Percentiles rank a stretch among this genome's conserved stretches.
Conservation (phyloP, 2,113 vertebrate species). For the Candoia aspera region DNA sequence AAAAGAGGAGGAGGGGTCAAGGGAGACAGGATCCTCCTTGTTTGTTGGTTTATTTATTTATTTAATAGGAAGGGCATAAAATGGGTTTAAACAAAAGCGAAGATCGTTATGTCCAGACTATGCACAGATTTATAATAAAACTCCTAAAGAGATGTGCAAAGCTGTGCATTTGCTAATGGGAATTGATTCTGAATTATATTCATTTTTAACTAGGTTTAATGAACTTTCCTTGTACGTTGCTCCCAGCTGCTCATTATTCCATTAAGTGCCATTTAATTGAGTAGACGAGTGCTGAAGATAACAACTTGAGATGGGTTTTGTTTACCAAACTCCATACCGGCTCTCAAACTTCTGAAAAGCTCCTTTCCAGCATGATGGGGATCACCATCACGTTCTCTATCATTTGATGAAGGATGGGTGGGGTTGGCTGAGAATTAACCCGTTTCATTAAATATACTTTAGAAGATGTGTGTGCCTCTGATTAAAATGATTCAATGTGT, state of each 20-base stretch:
- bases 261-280: slow-evolving; percentile 67
- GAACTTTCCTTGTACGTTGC: slow-evolving; percentile 73
- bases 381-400: background rate
- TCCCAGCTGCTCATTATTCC: slow-evolving; percentile 69
- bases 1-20: background rate
- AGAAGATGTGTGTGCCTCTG: background rate
- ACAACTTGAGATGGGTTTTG: slow-evolving; percentile 47
- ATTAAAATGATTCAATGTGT: slow-evolving; percentile 61
- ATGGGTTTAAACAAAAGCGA: slow-evolving; percentile 47
- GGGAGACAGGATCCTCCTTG: slow-evolving; percentile 37
- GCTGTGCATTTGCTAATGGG: slow-evolving; percentile 67
- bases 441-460: slow-evolving; percentile 38
- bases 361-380: slow-evolving; percentile 13
- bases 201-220: slow-evolving; percentile 80
- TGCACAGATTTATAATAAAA: slow-evolving; percentile 71
- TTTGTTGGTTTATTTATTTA: slow-evolving; percentile 47
- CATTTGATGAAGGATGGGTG: slow-evolving; percentile 53
- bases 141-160: slow-evolving; percentile 63
- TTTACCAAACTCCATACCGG: slow-evolving; percentile 34
- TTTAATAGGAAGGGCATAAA: slow-evolving; percentile 36
- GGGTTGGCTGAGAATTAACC: slow-evolving; percentile 51
- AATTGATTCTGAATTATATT: slow-evolving; percentile 77
- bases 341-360: background rate
- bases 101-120: slow-evolving; percentile 51
- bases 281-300: slow-evolving; percentile 57